phyloP scores from a whole-genome alignment of 2,113 vertebrate species.

The Antennarius striatus region DNA sequence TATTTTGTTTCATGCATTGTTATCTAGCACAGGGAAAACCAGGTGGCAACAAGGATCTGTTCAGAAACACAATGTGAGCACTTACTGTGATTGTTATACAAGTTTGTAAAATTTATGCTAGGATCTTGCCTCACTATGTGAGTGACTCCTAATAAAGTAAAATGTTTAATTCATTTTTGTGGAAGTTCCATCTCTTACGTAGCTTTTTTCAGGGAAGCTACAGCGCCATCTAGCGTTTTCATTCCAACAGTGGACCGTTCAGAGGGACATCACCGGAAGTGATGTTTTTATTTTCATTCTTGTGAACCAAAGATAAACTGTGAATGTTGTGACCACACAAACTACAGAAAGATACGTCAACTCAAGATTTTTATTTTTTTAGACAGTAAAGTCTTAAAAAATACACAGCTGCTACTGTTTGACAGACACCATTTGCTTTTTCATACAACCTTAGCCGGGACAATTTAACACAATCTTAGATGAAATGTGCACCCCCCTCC shows the following conservation, averaged over 20 bases:
- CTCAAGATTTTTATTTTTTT: constrained; percentile 75
- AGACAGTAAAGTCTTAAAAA: constrained; percentile 74
- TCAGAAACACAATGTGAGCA: constrained; percentile 5
- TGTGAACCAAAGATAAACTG: too few species aligned
- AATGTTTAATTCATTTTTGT: constrained; percentile 23
- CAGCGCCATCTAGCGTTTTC: constrained; percentile 59
- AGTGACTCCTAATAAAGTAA: constrained; percentile 55
- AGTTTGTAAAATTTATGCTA: constrained; percentile 23
- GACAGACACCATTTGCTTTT: constrained; percentile 51
- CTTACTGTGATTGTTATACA: constrained; percentile 11
- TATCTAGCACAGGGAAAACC: background rate
- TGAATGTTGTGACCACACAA: background rate
- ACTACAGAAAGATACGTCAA: constrained; percentile 31
- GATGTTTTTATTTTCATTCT: too few species aligned
- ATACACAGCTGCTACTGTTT: constrained; percentile 71
- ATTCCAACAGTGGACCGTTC: background rate
- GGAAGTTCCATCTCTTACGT: background rate
- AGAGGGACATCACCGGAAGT: too few species aligned
- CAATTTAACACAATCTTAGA: constrained; percentile 77
- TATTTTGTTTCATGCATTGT: background rate
- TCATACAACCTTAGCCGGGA: constrained; percentile 15
- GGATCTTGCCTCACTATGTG: constrained; percentile 61
- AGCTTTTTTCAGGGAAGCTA: background rate
- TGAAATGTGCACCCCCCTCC: constrained; percentile 82
- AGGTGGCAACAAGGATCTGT: background rate